Conservation (phyloP, 2,113 vertebrate genomes). For the Lepus europaeus region DNA sequence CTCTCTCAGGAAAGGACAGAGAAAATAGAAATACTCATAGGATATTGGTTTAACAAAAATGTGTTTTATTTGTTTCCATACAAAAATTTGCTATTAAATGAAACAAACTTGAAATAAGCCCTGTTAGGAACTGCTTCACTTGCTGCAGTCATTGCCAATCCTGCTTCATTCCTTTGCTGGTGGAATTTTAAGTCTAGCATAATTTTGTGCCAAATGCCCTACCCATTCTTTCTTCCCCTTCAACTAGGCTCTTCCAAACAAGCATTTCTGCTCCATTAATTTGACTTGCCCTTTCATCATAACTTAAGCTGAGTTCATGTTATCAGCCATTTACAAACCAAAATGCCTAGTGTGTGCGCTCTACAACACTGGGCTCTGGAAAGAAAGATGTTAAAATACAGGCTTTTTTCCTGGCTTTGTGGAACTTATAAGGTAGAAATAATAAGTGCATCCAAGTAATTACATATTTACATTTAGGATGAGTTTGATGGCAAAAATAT, state of each 20-base stretch:
- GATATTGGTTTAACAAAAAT: too few relatives aligned
- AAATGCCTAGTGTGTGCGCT: neutral
- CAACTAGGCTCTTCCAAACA: neutral
- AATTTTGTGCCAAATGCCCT: neutral
- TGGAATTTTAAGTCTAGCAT: neutral
- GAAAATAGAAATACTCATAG: too few relatives aligned
- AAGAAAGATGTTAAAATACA: neutral
- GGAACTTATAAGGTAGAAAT: neutral
- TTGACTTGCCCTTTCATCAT: neutral
- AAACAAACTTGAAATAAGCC: neutral
- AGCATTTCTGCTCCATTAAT: neutral
- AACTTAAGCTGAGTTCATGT: neutral
- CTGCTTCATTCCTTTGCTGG: neutral
- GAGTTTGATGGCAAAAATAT: neutral
- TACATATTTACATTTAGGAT: neutral
- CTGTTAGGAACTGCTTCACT: neutral
- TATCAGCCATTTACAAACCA: neutral
- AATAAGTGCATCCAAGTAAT: neutral
- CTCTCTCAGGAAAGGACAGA: neutral
- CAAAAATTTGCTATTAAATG: neutral
- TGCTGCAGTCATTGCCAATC: fast-evolving
- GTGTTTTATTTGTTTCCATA: too few relatives aligned
- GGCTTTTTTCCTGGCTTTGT: neutral
- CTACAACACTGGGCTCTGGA: neutral
- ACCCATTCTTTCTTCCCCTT: neutral